These are phyloP conservation scores for Tachina grossa DNA, from an alignment of 2,888 invertebrate genomes.

Conservation along the genomic window DNA sequence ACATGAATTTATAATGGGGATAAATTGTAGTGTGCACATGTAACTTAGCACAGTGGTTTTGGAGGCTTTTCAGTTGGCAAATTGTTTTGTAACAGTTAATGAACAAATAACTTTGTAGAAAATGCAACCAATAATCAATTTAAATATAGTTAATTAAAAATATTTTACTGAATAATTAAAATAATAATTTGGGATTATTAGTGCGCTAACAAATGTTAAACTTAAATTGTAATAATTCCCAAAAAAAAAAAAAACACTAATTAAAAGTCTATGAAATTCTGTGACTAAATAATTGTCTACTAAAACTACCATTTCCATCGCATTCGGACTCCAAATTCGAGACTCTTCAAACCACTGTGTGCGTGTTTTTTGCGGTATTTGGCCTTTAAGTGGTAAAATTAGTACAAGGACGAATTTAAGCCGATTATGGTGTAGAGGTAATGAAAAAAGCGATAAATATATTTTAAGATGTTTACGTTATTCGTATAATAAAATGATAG, in stretches of 20 bases:
- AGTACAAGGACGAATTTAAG: conserved; percentile 62
- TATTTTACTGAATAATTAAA: too few relatives aligned
- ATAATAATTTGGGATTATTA: too few relatives aligned
- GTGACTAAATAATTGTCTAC: too few relatives aligned
- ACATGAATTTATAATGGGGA: conserved; percentile 52
- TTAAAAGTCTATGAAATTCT: not conserved
- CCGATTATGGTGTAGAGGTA: conserved; percentile 39
- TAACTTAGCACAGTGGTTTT: not conserved
- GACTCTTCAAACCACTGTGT: not conserved
- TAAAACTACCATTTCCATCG: too few relatives aligned
- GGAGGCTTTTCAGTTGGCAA: not conserved
- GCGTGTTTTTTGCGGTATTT: conserved; percentile 7
- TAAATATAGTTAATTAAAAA: too few relatives aligned
- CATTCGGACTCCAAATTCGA: not conserved
- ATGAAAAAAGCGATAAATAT: not conserved
- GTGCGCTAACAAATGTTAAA: too few relatives aligned
- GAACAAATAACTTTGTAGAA: too few relatives aligned
- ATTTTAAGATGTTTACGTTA: not conserved
- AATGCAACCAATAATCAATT: too few relatives aligned
- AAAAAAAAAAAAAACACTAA: too few relatives aligned
- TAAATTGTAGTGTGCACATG: conserved; percentile 10
- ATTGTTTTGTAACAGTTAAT: not conserved
- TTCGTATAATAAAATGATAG: not conserved
- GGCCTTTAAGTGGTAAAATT: conserved; percentile 44
- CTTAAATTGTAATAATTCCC: too few relatives aligned